phyloP scores from a whole-genome alignment of 2,113 vertebrate species.

The Otis tarda region DNA sequence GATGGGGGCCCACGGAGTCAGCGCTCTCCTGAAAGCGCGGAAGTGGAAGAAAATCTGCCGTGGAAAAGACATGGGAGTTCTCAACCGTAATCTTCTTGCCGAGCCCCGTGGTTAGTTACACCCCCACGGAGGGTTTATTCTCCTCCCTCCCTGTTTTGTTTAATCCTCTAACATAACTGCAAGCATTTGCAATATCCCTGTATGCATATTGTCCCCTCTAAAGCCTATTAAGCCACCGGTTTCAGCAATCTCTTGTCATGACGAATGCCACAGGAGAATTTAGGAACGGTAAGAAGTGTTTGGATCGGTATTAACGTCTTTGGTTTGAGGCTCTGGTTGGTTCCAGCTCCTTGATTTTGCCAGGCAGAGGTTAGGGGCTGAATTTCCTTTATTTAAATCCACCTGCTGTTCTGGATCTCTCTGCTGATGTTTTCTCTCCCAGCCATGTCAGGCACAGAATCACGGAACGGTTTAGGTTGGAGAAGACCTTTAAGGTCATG shows the following conservation, averaged over 20 bases:
- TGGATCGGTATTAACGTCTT: fast-evolving
- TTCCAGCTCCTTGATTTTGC: neutral
- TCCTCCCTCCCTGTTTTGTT: neutral
- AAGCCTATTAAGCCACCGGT: fast-evolving
- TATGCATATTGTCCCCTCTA: neutral
- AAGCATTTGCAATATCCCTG: neutral
- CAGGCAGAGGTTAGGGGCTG: neutral
- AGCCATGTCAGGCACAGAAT: fast-evolving
- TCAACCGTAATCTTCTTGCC: neutral
- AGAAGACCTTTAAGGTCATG: too few relatives aligned
- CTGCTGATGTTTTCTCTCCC: fast-evolving
- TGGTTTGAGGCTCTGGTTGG: neutral
- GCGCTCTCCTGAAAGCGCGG: fast-evolving
- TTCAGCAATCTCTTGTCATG: neutral
- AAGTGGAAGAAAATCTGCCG: neutral
- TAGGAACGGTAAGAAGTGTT: fast-evolving
- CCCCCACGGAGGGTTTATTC: neutral
- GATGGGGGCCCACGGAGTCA: fast-evolving
- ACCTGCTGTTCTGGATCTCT: neutral
- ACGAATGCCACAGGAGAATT: neutral
- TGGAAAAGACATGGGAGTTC: neutral
- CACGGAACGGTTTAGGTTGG: too few relatives aligned
- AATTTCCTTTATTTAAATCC: neutral
- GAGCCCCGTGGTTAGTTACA: neutral
- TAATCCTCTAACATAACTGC: neutral